Percentiles rank a stretch among this genome's conserved stretches.
Evolutionary conservation across 2,888 invertebrate species (phyloP).

Genomic region (Cephus pygmeus): DNA sequence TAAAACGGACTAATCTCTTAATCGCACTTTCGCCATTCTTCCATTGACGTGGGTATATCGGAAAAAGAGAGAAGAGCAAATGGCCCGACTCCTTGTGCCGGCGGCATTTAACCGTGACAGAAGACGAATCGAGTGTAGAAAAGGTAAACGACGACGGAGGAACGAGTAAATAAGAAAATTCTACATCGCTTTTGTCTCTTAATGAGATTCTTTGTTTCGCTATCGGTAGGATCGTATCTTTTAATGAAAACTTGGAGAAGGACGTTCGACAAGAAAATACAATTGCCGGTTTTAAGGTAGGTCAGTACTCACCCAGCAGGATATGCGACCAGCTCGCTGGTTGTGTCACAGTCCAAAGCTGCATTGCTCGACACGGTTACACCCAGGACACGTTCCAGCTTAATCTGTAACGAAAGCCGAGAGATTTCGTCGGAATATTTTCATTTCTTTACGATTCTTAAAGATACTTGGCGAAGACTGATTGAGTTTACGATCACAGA

Average conservation of each 20-base stretch:
- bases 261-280: neutral
- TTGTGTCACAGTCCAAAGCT: conserved; percentile 88
- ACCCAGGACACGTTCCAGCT: conserved; percentile 93
- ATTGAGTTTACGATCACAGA: neutral
- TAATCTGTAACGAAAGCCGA: conserved; percentile 78
- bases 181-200: conserved; percentile 14
- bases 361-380: conserved; percentile 95
- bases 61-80: neutral
- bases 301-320: conserved; percentile 89
- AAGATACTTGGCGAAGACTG: neutral
- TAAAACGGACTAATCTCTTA: conserved; percentile 43
- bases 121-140: neutral
- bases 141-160: neutral
- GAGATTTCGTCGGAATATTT: conserved; percentile 22
- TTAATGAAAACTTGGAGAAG: neutral
- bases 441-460: neutral
- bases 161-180: conserved; percentile 12
- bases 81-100: neutral
- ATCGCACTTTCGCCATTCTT: conserved; percentile 56
- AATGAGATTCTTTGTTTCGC: neutral
- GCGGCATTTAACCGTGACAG: neutral
- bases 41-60: conserved; percentile 31
- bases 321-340: conserved; percentile 91
- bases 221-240: neutral
- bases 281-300: conserved; percentile 1